Evolutionary conservation across 2,888 invertebrate species (phyloP).

Genomic region (Platycheirus rosarum): DNA sequence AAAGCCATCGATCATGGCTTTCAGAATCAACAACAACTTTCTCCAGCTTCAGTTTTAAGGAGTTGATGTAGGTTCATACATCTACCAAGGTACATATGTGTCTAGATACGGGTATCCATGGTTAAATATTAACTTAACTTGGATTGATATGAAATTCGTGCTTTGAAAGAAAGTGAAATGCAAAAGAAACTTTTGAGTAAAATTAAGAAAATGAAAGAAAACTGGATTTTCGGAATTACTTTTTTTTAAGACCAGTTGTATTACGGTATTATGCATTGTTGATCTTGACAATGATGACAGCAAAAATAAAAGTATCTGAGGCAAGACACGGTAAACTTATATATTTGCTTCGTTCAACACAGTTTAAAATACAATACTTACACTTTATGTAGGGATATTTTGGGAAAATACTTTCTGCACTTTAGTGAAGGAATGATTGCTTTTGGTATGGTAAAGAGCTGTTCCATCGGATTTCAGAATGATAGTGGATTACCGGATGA

Average conservation of each 20-base stretch:
- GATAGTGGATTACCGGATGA: too few relatives aligned
- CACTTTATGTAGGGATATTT: too few relatives aligned
- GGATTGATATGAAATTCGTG: conserved; percentile 33
- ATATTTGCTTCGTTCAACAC: too few relatives aligned
- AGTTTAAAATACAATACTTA: too few relatives aligned
- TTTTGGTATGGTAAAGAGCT: too few relatives aligned
- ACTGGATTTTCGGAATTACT: conserved; percentile 39
- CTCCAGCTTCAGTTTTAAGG: conserved; percentile 19
- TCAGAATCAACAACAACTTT: conserved; percentile 56
- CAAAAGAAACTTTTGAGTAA: conserved; percentile 27
- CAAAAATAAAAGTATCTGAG: conserved; percentile 8
- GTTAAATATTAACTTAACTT: conserved; percentile 22
- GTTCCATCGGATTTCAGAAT: too few relatives aligned
- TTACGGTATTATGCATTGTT: conserved; percentile 18
- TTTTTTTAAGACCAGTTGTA: conserved; percentile 47
- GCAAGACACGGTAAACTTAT: too few relatives aligned
- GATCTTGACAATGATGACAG: conserved; percentile 62
- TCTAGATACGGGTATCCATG: not conserved
- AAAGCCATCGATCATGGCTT: conserved; percentile 33
- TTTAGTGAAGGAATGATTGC: too few relatives aligned
- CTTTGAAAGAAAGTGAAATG: conserved; percentile 45
- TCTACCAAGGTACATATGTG: not conserved
- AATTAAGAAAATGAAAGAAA: conserved; percentile 23
- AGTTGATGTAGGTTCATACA: not conserved
- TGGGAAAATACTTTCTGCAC: too few relatives aligned